Base-by-base conservation (phyloP, 2,888 invertebrate genomes). In the Periphyllus acericola region DNA sequence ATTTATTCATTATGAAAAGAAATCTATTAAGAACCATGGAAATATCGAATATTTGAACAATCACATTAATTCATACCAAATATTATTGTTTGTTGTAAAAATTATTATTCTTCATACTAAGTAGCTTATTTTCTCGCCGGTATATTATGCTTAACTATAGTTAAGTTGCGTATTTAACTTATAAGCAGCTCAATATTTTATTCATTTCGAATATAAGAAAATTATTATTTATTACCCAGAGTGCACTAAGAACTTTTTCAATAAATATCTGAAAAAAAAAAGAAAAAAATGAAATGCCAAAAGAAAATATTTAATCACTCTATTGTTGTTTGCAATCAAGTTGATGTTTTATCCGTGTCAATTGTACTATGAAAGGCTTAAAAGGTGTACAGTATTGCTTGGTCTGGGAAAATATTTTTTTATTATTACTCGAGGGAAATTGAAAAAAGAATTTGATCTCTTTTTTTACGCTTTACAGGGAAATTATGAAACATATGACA, bases 381-480 rank as follows among this genome's bases (percentile, higher is more conserved):
- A 21, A 46, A 36, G 21, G 32, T 55, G 17, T 74, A 21, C 40
- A 60, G 5, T 75, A 40, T 40, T 32, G n/a, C 34, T 25, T 29
- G 25, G 14, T 40, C n/a, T 75, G 0, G 0, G 21, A 36, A 60
- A 75, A 75, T 29, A 75, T 74, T 74, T 71, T 36, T 55, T 55
- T n/a, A 19, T 83, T 83, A 83, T 83, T 83, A 36, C 55, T 83
- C 74, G 11, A 60, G 55, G 34, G 36, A 74, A 74, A 74, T 83
- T 36, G 55, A 60, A 83, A 74, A 74, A 82, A 71, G 32, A 71
- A 82, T 14, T 82, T 71, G 14, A 46, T 52, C 14, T 32, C 21
- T 71, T 46, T 79, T 71, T 71, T 52, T 32, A 14, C 52, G 72
- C 34, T 17, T 52, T n/a, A 34, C 32, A 32, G 71, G 2, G 32